Conservation (phyloP, 2,113 vertebrate genomes). For the Coregonus clupeaformis region DNA sequence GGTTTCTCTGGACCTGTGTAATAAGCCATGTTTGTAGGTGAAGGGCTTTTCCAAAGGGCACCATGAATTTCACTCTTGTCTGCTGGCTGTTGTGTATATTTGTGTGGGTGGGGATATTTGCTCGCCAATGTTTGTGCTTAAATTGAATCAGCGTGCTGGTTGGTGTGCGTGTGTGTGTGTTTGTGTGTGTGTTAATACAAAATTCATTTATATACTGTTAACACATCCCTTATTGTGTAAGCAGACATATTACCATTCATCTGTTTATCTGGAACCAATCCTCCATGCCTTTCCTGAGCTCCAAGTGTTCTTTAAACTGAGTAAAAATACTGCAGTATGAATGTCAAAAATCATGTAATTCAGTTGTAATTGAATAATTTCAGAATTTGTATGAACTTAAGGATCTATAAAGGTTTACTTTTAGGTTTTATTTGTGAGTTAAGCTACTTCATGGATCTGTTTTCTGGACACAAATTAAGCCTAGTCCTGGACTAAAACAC, state of each 20-base stretch:
- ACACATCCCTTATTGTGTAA: conserved; percentile 6
- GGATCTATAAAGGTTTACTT: too few species aligned
- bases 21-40: neutral
- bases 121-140: conserved; percentile 8
- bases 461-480: too few species aligned
- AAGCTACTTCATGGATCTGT: too few species aligned
- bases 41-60: neutral
- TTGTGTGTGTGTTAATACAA: neutral
- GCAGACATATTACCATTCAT: conserved; percentile 42
- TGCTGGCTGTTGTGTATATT: conserved; percentile 1
- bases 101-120: neutral
- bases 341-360: too few species aligned
- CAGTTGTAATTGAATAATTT: too few species aligned
- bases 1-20: too few species aligned
- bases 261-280: conserved; percentile 56
- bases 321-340: too few species aligned
- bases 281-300: neutral
- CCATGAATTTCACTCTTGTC: neutral
- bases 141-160: conserved; percentile 7
- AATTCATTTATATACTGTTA: neutral
- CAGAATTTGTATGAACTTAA: too few species aligned
- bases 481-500: too few species aligned
- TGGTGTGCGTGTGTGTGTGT: neutral
- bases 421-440: too few species aligned
- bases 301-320: too few species aligned